These are phyloP conservation scores for Grammomys dolichurus DNA, from an alignment of 2,113 vertebrate species.

Conservation along the genomic window DNA sequence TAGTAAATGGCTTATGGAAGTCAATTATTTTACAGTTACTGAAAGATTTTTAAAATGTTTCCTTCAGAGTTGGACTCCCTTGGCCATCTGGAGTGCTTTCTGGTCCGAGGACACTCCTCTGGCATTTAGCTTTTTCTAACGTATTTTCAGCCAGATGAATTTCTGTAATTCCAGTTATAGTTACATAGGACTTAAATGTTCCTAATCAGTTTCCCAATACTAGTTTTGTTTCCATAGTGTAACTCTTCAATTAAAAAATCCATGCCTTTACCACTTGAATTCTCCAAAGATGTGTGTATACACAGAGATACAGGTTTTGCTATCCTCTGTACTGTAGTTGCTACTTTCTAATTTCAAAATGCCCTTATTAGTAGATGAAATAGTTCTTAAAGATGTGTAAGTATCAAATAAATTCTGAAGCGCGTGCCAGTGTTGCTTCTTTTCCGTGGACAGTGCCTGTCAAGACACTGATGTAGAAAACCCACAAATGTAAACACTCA, in stretches of 20 bases:
- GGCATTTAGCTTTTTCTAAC: conserved; percentile 34
- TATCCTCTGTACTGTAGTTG: not conserved
- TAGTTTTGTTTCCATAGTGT: conserved; percentile 49
- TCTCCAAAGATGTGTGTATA: not conserved
- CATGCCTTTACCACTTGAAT: not conserved
- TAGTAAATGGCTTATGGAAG: not conserved
- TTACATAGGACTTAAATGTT: not conserved
- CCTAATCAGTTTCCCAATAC: not conserved
- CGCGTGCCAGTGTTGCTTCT: not conserved
- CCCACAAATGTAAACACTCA: not conserved
- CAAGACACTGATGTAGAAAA: not conserved
- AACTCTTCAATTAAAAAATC: not conserved
- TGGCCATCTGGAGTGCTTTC: not conserved
- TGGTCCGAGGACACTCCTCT: not conserved
- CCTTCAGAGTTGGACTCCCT: conserved; percentile 25
- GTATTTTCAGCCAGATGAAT: not conserved
- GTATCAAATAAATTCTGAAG: conserved; percentile 26
- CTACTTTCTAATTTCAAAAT: conserved; percentile 33
- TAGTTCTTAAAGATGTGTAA: conserved; percentile 40
- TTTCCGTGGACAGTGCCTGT: not conserved
- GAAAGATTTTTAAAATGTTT: not conserved
- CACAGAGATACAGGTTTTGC: not conserved
- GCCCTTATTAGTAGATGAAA: not conserved
- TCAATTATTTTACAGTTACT: not conserved
- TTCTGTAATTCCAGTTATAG: not conserved